Evolutionary conservation across 2,113 vertebrate species (phyloP).

Genomic region (Sorex fumeus): DNA sequence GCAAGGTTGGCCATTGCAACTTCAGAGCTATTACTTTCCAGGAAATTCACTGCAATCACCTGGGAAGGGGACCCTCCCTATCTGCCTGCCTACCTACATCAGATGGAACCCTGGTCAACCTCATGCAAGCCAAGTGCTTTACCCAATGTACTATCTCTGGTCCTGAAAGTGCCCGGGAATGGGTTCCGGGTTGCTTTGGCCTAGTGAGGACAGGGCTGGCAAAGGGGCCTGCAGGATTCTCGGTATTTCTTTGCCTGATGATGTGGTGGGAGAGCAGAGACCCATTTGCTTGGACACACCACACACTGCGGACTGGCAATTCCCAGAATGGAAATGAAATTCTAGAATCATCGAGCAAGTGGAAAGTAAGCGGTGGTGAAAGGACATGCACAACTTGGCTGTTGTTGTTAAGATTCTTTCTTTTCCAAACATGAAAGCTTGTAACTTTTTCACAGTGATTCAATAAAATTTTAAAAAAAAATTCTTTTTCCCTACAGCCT

Average conservation of each 20-base stretch:
- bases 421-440: too few species aligned
- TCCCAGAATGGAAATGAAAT: not conserved
- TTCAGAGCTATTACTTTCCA: too few species aligned
- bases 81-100: too few species aligned
- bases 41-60: too few species aligned
- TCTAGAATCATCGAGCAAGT: not conserved
- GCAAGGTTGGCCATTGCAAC: too few species aligned
- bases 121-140: too few species aligned
- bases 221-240: not conserved
- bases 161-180: too few species aligned
- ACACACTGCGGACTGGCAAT: fast-evolving
- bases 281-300: not conserved
- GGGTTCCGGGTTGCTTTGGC: not conserved
- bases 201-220: fast-evolving
- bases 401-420: not conserved
- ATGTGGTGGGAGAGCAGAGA: not conserved
- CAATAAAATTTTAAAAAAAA: too few species aligned
- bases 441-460: too few species aligned
- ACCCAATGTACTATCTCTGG: too few species aligned
- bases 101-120: too few species aligned
- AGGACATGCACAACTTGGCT: not conserved
- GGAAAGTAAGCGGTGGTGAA: fast-evolving
- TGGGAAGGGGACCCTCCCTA: too few species aligned
- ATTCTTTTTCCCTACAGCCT: not conserved
- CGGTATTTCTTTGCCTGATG: not conserved